Base-by-base conservation (phyloP, 2,113 vertebrate genomes). In the Rhodinocichla rosea region DNA sequence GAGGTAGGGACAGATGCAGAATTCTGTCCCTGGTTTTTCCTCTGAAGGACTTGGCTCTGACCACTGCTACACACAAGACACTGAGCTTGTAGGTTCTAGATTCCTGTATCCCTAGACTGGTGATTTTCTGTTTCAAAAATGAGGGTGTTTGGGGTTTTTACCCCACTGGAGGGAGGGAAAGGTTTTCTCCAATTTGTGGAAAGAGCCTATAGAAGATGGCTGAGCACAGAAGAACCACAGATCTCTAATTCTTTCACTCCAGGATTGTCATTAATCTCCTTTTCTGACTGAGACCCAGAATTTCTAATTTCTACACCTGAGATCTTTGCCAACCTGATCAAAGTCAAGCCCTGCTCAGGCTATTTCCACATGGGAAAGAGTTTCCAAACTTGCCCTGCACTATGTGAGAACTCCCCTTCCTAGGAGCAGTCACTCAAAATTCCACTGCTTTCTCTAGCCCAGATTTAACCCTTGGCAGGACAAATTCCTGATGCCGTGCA, bases 31-130 rank as follows among this genome's bases (percentile, higher is more conserved):
- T 56, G 78, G 1, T 81, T 67, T 85, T 95, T 83, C 63, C 82
- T 89, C 76, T 83, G 85, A 94, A 94, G 87, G 89, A 82, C 39
- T 76, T 82, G 53, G 62, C 77, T 74, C 70, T 82, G 83, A 81
- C 13, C 78, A 73, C 77, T 86, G 53, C 91, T 71, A 50, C 55
- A 80, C 92, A 91, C 68, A 60, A 71, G 68, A 59, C 57, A 80
- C 83, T 77, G 81, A 91, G 55, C 85, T 69, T 60, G 62, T 52
- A 71, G 59, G 14, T 86, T 91, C 59, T 55, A 75, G 12, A 33
- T 63, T 37, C 75, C 30, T 89, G 22, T 55, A 63, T 52, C 76
- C 70, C 49, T 63, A n/a, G 33, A 67, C 7, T 33, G 57, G 39
- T 39, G 37, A 40, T 56, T 77, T 90, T 47, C 42, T 62, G 1